These are phyloP conservation scores for Selenia dentaria DNA, from an alignment of 2,888 invertebrate genomes.

Conservation along the genomic window DNA sequence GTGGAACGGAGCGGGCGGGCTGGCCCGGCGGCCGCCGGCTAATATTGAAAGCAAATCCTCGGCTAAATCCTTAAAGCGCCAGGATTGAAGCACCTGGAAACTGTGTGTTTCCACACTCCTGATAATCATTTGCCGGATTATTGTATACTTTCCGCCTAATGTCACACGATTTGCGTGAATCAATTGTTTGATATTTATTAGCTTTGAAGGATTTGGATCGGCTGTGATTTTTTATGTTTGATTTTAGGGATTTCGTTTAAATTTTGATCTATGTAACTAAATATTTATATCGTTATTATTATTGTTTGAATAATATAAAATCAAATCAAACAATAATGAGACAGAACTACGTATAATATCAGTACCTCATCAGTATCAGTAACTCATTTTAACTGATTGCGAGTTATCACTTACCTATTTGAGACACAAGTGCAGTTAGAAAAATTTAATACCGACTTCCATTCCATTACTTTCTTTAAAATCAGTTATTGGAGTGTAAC, in stretches of 20 bases:
- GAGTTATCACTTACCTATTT: too few relatives aligned
- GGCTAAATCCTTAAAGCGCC: slow-evolving; percentile 84
- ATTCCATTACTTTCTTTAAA: too few relatives aligned
- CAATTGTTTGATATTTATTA: slow-evolving; percentile 63
- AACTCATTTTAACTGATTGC: too few relatives aligned
- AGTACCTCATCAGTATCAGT: too few relatives aligned
- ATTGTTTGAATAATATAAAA: too few relatives aligned
- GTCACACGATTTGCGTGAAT: slow-evolving; percentile 65
- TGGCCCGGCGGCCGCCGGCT: slow-evolving; percentile 71
- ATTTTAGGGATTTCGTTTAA: slow-evolving; percentile 36
- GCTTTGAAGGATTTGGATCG: slow-evolving; percentile 42
- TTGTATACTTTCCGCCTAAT: slow-evolving; percentile 78
- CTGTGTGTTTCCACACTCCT: slow-evolving; percentile 68
- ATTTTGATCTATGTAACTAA: too few relatives aligned
- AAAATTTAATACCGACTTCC: too few relatives aligned
- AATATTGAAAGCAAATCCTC: slow-evolving; percentile 86
- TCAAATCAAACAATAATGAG: too few relatives aligned
- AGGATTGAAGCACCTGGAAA: slow-evolving; percentile 82
- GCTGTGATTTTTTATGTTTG: slow-evolving; percentile 46
- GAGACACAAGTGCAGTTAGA: too few relatives aligned
- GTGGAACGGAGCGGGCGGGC: slow-evolving; percentile 72
- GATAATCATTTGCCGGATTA: slow-evolving; percentile 82
- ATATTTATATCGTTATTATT: too few relatives aligned
- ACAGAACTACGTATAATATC: too few relatives aligned
- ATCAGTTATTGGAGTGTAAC: too few relatives aligned